Percentiles rank a stretch among this genome's conserved stretches.
Conservation (phyloP, 2,113 vertebrate genomes). For the Tupaia chinensis region DNA sequence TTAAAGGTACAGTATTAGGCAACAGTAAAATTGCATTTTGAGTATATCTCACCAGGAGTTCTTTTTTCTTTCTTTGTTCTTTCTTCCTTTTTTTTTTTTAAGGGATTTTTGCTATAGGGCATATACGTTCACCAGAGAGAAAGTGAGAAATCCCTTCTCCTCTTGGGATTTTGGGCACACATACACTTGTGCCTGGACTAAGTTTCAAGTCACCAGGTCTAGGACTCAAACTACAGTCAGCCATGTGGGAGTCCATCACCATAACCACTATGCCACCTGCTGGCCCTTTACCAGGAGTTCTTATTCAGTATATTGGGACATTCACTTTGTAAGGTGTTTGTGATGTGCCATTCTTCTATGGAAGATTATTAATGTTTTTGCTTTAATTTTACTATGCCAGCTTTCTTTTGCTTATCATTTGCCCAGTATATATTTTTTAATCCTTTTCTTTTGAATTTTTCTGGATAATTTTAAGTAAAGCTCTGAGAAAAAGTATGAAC, state of each 20-base stretch:
- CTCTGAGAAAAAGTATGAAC: not conserved
- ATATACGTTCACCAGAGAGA: no score
- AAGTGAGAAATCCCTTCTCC: no score
- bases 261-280: no score
- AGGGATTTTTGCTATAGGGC: no score
- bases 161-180: no score
- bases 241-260: no score
- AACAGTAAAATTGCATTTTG: constrained; percentile 24
- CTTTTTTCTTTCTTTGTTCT: not conserved
- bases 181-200: no score
- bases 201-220: no score
- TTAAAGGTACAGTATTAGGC: constrained; percentile 23
- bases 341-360: not conserved
- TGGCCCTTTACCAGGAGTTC: not conserved
- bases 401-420: constrained; percentile 48
- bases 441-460: constrained; percentile 42
- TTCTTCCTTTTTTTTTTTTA: no score
- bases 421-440: not conserved
- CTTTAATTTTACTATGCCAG: not conserved
- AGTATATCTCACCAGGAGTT: not conserved
- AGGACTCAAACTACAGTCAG: no score
- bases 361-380: constrained; percentile 21
- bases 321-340: not conserved
- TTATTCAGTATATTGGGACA: not conserved
- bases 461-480: not conserved